Evolutionary conservation across 2,888 invertebrate genomes (phyloP).

Genomic region (Eupithecia dodoneata): DNA sequence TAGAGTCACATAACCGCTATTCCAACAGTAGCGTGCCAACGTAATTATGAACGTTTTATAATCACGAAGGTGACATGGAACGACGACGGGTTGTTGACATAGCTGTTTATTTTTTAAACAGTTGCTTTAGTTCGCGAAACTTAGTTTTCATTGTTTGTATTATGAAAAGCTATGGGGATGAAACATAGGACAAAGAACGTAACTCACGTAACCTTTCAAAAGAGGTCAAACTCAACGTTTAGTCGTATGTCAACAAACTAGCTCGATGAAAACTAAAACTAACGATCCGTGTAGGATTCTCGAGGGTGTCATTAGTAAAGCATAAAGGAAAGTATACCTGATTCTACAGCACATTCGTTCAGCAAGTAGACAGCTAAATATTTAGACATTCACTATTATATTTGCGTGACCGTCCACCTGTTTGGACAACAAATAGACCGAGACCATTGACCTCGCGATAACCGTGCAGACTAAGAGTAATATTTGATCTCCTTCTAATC

Average conservation of each 20-base stretch:
- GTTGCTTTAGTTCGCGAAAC: constrained; percentile 1
- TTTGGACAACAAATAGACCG: constrained; percentile 47
- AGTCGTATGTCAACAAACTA: not conserved
- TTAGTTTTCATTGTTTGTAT: not conserved
- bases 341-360: not conserved
- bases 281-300: not conserved
- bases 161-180: not conserved
- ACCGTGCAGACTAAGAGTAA: constrained; percentile 48
- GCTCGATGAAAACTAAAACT: not conserved
- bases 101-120: constrained; percentile 10
- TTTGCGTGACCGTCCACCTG: constrained; percentile 51
- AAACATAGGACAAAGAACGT: not conserved
- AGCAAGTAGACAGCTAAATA: constrained; percentile 20
- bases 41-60: constrained; percentile 23
- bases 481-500: constrained; percentile 46
- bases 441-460: constrained; percentile 56
- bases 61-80: constrained; percentile 16
- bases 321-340: not conserved
- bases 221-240: not conserved
- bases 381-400: constrained; percentile 22
- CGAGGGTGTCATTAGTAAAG: not conserved
- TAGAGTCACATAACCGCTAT: not conserved
- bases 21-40: constrained; percentile 5
- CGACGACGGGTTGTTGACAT: constrained; percentile 11
- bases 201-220: not conserved